Evolutionary conservation across 2,888 invertebrate species (phyloP), one percentile per base, ranked within the genome.

Genomic region (Hyalella azteca): DNA sequence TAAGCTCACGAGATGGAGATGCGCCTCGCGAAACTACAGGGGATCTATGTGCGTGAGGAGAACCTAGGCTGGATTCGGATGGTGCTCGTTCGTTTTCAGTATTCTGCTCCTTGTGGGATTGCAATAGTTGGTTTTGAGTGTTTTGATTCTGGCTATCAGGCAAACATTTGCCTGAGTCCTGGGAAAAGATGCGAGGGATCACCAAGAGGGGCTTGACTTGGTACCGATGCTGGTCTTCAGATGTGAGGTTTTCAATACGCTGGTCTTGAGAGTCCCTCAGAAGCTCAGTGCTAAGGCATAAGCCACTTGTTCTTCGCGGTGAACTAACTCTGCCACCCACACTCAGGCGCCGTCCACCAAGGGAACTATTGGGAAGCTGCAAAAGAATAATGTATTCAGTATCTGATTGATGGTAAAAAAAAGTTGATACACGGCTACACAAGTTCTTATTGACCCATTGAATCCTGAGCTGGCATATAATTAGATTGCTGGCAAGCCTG

Each of bases 261-360:
- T 66, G 66, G 19, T 66, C 66, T 66, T 66, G 66, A 22, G 66
- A 36, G n/a, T 66, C 36, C 13, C 39, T 36, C 36, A 36, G 66
- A 0, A 66, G 66, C 19, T 66, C 66, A 0, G 66, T 29, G 19
- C 36, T 66, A 19, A 66, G 66, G 29, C 66, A 66, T 36, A 66
- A 19, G 5, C 66, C 66, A n/a, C 66, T 66, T 32, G 4, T 66
- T 19, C 36, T 22, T n/a, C 66, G 66, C 0, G 66, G 66, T 3
- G 66, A 66, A 29, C 26, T 66, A 0, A 19, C 26, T 36, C 29
- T 66, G 4, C 59, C 59, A 19, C 59, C 32, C 22, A 66, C 36
- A 66, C 66, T 66, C 11, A 66, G 29, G 7, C 66, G 66, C n/a
- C 66, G 22, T 7, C 66, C 66, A 11, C 66, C 66, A 36, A n/a